These are phyloP conservation scores for Drosophila saltans DNA, from an alignment of 1,140 invertebrate species.

Conservation along the genomic window DNA sequence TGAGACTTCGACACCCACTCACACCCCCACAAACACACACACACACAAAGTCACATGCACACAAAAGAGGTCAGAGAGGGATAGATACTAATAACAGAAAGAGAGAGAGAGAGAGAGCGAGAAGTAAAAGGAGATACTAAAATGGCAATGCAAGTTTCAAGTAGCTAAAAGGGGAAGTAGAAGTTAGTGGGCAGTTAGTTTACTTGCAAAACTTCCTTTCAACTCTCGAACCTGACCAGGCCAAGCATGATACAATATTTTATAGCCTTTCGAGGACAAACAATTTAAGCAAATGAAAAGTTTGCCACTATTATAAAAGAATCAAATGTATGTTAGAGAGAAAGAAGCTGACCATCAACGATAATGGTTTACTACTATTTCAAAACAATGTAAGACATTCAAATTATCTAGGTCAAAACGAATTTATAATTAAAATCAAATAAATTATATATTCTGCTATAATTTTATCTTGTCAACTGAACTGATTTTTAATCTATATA, in stretches of 20 bases:
- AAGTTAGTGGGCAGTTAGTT: conserved; percentile 26
- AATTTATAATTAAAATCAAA: too few relatives aligned
- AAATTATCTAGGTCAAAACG: background rate
- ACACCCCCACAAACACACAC: background rate
- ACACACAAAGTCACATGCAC: background rate
- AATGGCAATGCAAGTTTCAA: conserved; percentile 43
- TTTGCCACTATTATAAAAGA: conserved; percentile 37
- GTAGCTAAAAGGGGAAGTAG: conserved; percentile 13
- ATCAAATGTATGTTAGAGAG: background rate
- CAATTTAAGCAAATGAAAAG: conserved; percentile 56
- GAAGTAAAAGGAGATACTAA: conserved; percentile 38
- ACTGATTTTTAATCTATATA: too few relatives aligned
- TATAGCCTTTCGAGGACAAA: conserved; percentile 51
- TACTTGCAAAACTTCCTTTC: conserved; percentile 40
- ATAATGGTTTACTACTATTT: background rate
- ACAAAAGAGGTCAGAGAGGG: conserved; percentile 46
- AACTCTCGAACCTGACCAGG: conserved; percentile 23
- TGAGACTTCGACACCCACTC: conserved; percentile 58
- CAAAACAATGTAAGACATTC: background rate
- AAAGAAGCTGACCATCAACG: background rate
- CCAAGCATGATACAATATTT: conserved; percentile 44
- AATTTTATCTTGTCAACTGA: too few relatives aligned
- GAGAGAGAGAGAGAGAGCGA: conserved; percentile 14
- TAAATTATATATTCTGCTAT: too few relatives aligned
- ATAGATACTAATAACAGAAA: background rate